Percentiles rank a stretch among this genome's conserved stretches.
Evolutionary conservation across 2,797 vertebrate genomes (phyloP).

Genomic region (Falco naumanni): DNA sequence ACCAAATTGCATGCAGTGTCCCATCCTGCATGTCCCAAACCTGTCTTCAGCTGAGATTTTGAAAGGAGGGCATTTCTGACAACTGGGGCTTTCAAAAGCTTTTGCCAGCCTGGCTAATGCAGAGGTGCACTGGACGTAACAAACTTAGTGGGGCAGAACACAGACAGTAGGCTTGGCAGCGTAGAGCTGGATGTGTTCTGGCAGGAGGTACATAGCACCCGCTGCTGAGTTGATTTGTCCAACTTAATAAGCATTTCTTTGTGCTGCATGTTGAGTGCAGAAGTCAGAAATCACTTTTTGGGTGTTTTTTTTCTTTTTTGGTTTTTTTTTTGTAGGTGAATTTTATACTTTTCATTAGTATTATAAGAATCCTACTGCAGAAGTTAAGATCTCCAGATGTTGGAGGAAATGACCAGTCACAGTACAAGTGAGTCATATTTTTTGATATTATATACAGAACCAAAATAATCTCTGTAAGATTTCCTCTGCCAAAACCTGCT

Average conservation of each 20-base stretch:
- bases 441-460: neutral
- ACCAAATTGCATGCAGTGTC: neutral
- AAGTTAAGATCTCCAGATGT: slow-evolving; percentile 90
- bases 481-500: neutral
- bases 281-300: neutral
- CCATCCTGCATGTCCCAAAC: neutral
- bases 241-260: neutral
- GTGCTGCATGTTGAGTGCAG: neutral
- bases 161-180: neutral
- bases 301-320: neutral
- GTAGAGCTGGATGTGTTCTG: neutral
- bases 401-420: slow-evolving; percentile 88
- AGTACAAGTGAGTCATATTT: slow-evolving; percentile 85
- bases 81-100: neutral
- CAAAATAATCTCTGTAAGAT: neutral
- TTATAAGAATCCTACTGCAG: slow-evolving; percentile 89
- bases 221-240: neutral
- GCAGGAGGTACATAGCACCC: neutral
- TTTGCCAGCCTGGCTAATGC: neutral
- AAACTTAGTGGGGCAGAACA: neutral
- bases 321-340: slow-evolving; percentile 82
- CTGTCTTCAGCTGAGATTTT: neutral
- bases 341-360: slow-evolving; percentile 90
- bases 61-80: neutral
- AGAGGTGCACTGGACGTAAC: accelerated